A percentile compares a stretch with the other conserved stretches of the same genome.
Conservation (phyloP, 2,113 vertebrate species). For the Ailuropoda melanoleuca region DNA sequence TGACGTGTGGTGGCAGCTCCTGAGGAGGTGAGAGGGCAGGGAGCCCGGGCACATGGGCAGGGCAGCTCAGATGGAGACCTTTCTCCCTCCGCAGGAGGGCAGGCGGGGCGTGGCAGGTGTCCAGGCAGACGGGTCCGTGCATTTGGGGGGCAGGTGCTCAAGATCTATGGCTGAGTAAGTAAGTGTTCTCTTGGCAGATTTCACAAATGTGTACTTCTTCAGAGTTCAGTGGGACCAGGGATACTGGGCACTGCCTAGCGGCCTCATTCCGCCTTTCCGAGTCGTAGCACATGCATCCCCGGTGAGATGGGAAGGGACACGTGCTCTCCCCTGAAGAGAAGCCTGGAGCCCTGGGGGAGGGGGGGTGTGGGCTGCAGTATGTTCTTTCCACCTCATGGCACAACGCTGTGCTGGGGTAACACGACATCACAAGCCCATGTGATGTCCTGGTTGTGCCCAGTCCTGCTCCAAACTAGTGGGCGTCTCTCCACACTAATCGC, state of each 20-base stretch:
- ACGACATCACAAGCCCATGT: neutral
- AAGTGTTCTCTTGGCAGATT: neutral
- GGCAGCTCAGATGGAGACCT: neutral
- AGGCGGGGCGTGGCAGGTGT: rapidly evolving
- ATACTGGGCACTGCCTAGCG: rapidly evolving
- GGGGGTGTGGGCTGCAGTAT: neutral
- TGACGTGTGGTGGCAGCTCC: neutral
- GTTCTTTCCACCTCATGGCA: neutral
- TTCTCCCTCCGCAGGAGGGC: rapidly evolving
- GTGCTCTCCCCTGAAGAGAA: neutral
- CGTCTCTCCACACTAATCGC: neutral
- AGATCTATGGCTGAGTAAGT: neutral
- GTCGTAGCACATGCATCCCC: rapidly evolving
- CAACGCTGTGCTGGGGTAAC: neutral
- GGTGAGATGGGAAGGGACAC: neutral
- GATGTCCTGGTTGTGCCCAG: neutral
- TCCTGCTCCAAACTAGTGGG: neutral
- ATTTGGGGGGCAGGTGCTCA: neutral
- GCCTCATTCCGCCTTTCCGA: neutral
- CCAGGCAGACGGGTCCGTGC: rapidly evolving
- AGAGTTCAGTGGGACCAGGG: neutral
- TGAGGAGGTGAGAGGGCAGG: neutral
- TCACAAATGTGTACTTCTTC: neutral
- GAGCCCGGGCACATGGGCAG: neutral
- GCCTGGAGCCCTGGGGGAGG: neutral